Evolutionary conservation across 2,797 vertebrate genomes (phyloP).

Genomic region (Lacerta bilineata): DNA sequence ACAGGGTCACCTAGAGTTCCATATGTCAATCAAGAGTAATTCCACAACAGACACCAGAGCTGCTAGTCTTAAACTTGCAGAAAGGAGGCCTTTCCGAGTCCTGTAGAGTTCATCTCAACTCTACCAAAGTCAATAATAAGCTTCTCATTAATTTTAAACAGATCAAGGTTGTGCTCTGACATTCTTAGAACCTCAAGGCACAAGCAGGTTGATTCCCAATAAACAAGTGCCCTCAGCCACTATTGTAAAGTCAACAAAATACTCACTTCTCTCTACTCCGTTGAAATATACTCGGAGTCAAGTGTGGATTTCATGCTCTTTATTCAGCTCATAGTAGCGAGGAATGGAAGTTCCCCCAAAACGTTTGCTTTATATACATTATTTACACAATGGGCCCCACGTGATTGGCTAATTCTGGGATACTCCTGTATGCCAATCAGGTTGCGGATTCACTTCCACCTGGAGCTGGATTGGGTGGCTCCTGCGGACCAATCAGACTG

Average conservation of each 20-base stretch:
- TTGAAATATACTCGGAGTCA: too few species aligned
- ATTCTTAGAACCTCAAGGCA: not conserved
- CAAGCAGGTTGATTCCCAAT: too few species aligned
- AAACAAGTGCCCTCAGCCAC: not conserved
- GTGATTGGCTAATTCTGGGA: too few species aligned
- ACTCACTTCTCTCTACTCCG: not conserved
- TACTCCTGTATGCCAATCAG: too few species aligned
- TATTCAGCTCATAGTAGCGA: too few species aligned
- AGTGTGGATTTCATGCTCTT: too few species aligned
- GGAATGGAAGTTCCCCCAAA: too few species aligned
- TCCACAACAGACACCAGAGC: slow-evolving; percentile 3
- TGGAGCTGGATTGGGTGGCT: too few species aligned
- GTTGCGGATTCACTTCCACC: too few species aligned
- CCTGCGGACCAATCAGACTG: too few species aligned
- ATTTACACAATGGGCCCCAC: too few species aligned
- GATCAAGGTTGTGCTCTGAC: not conserved
- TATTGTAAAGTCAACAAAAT: not conserved
- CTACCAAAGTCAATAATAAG: not conserved
- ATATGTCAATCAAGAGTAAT: slow-evolving; percentile 46
- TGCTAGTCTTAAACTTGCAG: not conserved
- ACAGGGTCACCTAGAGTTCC: slow-evolving; percentile 42
- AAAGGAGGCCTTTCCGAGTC: not conserved
- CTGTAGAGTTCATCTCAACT: not conserved
- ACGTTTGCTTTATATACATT: too few species aligned
- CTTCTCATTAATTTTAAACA: not conserved